Evolutionary conservation across 2,113 vertebrate genomes (phyloP), one percentile per base, ranked within the genome.

Genomic region (Pardalotus punctatus): DNA sequence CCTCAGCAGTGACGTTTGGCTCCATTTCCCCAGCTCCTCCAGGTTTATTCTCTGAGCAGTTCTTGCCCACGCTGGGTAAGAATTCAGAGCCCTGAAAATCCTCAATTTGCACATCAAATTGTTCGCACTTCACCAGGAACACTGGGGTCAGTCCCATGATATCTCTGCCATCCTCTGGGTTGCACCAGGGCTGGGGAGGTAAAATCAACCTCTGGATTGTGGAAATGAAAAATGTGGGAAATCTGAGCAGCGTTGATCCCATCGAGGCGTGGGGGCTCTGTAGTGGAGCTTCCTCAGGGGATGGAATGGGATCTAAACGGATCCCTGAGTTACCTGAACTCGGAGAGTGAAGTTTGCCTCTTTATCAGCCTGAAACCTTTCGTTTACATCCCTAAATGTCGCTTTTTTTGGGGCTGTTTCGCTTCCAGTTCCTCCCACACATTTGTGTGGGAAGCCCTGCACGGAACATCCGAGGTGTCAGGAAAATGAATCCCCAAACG

Each of bases 131-230:
- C 51, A 5, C 12, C 25, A 33, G 0, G 7, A 4, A 1, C 1
- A 1, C 1, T 6, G 38, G 47, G 25, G 8, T 45, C 42, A 21
- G 42, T 4, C 36, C 15, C 28, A 0, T 3, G n/a, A 1, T 3
- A 0, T 5, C 11, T 19, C 25, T 80, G 66, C 25, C 10, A 0
- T 2, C 36, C 50, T 9, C 17, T 20, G 9, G 7, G 0, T 4
- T 14, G 51, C 36, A 8, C 12, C 38, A 27, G 61, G 51, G 51
- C 40, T 33, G 14, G 1, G 3, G 13, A 29, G 43, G 33, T 9
- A 66, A 20, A 5, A 14, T 27, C 19, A 14, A 15, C 33, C 8
- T 12, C 56, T 60, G 50, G 17, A 8, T 11, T 16, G 14, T 45
- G 43, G 10, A 4, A 13, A 10, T 35, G 36, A 23, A 56, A 51